phyloP scores from a whole-genome alignment of 2,797 vertebrate species.

The Pitangus sulphuratus region DNA sequence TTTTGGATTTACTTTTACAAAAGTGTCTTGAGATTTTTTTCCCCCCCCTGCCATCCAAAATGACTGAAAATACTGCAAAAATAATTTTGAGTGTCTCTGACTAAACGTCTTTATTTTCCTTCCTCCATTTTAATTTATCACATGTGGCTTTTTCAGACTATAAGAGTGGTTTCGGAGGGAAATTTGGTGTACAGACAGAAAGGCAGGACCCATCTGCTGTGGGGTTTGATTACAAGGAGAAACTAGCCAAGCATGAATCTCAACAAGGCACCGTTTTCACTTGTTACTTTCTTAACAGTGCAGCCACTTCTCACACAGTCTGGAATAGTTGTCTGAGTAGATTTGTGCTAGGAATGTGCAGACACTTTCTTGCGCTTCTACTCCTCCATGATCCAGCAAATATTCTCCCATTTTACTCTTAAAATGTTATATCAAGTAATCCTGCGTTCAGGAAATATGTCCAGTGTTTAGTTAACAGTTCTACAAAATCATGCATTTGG shows the following conservation, averaged over 20 bases:
- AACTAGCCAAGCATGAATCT: constrained; percentile 86
- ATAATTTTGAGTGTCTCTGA: constrained; percentile 8
- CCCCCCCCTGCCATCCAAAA: not conserved
- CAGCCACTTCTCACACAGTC: constrained; percentile 68
- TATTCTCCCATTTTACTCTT: not conserved
- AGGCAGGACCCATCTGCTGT: constrained; percentile 90
- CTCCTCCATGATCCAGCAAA: not conserved
- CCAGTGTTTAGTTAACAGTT: not conserved
- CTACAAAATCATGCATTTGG: not conserved
- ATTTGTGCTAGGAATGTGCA: not conserved
- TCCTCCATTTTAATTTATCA: constrained; percentile 27
- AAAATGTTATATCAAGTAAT: not conserved
- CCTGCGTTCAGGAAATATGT: not conserved
- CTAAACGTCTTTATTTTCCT: constrained; percentile 36
- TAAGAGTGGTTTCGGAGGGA: constrained; percentile 94
- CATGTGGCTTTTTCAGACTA: constrained; percentile 86
- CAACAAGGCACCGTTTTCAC: constrained; percentile 81
- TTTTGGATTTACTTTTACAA: not conserved
- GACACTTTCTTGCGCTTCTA: constrained; percentile 13
- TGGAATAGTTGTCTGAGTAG: constrained; percentile 26
- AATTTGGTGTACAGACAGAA: constrained; percentile 89
- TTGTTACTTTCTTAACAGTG: constrained; percentile 41
- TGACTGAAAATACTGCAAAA: not conserved
- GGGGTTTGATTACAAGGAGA: constrained; percentile 94
- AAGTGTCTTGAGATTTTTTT: not conserved